Conservation (phyloP, 30 jellyfish, hydroid and myxozoan species). For the Haliclystus octoradiatus region DNA sequence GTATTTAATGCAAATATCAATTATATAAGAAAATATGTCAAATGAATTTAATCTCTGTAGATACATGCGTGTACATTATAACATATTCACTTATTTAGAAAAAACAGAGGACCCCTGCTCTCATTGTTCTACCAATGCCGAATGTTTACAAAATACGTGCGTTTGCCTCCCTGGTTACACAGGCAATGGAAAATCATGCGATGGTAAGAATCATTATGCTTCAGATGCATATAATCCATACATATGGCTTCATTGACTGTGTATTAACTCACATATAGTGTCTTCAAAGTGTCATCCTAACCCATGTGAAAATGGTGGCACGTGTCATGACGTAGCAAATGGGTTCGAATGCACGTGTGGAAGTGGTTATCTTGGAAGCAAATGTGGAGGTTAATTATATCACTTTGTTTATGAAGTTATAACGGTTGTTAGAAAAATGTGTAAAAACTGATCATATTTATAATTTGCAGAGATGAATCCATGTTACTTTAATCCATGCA, state of each 20-base stretch:
- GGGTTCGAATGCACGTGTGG: conserved; percentile 48
- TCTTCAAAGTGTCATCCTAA: conserved; percentile 80
- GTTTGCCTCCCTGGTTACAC: conserved; percentile 58
- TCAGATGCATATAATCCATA: not conserved
- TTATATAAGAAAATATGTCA: too few relatives aligned
- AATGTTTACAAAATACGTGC: conserved; percentile 65
- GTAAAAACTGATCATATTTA: not conserved
- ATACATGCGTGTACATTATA: too few relatives aligned
- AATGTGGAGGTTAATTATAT: conserved; percentile 59
- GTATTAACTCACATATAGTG: conserved; percentile 4
- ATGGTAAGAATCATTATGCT: conserved; percentile 27
- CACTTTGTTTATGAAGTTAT: not conserved
- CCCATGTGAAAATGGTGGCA: conserved; percentile 82
- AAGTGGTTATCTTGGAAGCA: conserved; percentile 55
- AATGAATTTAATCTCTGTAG: too few relatives aligned
- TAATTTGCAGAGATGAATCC: conserved; percentile 75
- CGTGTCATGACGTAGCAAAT: conserved; percentile 52
- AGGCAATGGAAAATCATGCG: conserved; percentile 71
- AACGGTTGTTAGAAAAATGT: not conserved
- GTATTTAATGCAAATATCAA: too few relatives aligned
- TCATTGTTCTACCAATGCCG: conserved; percentile 68
- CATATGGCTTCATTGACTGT: not conserved
- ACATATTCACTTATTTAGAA: conserved; percentile 2
- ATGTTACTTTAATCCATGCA: conserved; percentile 74
- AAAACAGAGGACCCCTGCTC: conserved; percentile 24